A percentile compares a stretch with the other conserved stretches of the same genome.
These are phyloP conservation scores for Philereme vetulata DNA, from an alignment of 2,888 invertebrate genomes.

Conservation along the genomic window DNA sequence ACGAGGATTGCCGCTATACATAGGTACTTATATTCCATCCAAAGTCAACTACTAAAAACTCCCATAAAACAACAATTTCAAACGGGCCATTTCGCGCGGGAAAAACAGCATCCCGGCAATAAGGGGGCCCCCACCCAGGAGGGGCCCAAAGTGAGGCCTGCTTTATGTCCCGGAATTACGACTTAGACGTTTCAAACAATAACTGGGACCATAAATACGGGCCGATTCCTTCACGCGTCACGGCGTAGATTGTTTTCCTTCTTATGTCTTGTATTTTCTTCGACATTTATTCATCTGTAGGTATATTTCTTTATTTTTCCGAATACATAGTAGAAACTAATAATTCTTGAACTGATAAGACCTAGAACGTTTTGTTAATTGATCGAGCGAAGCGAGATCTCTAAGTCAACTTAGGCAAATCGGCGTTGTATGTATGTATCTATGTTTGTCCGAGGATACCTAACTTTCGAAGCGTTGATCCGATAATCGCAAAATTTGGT, in stretches of 20 bases:
- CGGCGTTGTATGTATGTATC: too few species aligned
- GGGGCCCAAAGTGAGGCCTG: slow-evolving; percentile 75
- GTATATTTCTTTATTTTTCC: neutral
- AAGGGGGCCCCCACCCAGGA: slow-evolving; percentile 19
- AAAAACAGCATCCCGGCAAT: slow-evolving; percentile 75
- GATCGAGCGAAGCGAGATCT: too few species aligned
- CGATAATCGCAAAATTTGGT: too few species aligned
- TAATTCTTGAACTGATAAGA: too few species aligned
- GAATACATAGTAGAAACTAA: too few species aligned
- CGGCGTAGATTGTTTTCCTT: slow-evolving; percentile 74
- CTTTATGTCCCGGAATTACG: slow-evolving; percentile 82
- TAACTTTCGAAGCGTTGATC: too few species aligned
- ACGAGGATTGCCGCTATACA: slow-evolving; percentile 71
- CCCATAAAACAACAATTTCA: slow-evolving; percentile 84
- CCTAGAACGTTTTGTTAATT: too few species aligned
- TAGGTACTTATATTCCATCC: slow-evolving; percentile 66
- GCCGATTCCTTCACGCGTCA: slow-evolving; percentile 83
- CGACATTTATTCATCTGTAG: neutral
- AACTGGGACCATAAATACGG: slow-evolving; percentile 80
- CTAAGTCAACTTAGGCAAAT: too few species aligned
- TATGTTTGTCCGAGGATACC: too few species aligned
- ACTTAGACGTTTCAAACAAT: slow-evolving; percentile 85
- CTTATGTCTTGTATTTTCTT: slow-evolving; percentile 46
- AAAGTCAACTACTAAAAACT: slow-evolving; percentile 84
- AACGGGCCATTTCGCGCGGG: slow-evolving; percentile 81